Conservation (phyloP, 2,888 invertebrate genomes). For the Diarsia dahlii region DNA sequence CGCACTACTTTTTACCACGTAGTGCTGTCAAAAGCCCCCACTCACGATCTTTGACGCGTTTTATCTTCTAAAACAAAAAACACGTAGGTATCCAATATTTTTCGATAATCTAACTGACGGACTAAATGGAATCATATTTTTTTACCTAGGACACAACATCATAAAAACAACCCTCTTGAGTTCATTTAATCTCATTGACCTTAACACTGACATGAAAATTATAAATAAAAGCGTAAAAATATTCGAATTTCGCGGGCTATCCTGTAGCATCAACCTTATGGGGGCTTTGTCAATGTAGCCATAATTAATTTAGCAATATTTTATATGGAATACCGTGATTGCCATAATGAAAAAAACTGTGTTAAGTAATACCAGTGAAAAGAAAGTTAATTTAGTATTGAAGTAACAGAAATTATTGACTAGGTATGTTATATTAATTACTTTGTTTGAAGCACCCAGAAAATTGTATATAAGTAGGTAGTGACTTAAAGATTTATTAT, state of each 20-base stretch:
- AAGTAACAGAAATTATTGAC: background rate
- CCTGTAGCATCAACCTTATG: background rate
- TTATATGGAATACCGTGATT: background rate
- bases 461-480: background rate
- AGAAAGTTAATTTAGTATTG: background rate
- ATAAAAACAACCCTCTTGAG: too few relatives aligned
- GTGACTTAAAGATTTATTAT: slow-evolving; percentile 2
- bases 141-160: too few relatives aligned
- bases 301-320: background rate
- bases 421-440: background rate
- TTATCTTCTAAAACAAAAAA: too few relatives aligned
- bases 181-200: too few relatives aligned
- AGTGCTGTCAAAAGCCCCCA: too few relatives aligned
- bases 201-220: too few relatives aligned
- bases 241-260: background rate
- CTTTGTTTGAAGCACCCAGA: background rate
- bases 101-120: too few relatives aligned
- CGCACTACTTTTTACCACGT: too few relatives aligned
- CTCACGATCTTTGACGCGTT: too few relatives aligned
- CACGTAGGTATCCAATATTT: too few relatives aligned
- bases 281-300: background rate
- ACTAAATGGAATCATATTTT: too few relatives aligned
- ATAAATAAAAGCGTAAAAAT: background rate
- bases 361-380: background rate
- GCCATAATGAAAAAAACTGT: background rate